Evolutionary conservation across 2,888 invertebrate genomes (phyloP), one percentile per base, ranked within the genome.

Genomic region (Blastobasis lacticolella): DNA sequence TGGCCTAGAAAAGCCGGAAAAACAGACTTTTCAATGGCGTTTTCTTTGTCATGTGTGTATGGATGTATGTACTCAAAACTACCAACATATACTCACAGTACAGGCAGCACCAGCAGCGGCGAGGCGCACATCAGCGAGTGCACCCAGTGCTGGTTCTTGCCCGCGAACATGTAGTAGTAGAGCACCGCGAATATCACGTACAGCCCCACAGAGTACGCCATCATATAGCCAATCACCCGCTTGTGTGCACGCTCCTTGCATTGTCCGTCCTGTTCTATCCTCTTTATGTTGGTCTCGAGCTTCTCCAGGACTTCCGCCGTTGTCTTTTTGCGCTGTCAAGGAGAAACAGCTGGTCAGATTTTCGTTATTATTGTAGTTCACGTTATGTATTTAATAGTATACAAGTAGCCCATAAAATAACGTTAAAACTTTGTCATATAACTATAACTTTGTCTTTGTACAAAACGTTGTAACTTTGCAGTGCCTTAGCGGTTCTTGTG

Each of bases 181-280:
- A 94, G 70, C 38, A 94, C 75, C 6, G 94, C 94, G 57, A 92
- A 91, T 45, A 94, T 71, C 46, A 95, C 90, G 66, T 94, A 93
- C 4, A 94, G 54, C 9, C 92, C 92, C 43, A 94, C 91, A 4
- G 93, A 93, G 60, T 92, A 90, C 55, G 90, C 89, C 78, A 91
- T 90, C 50, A 97, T 91, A 64, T 93, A 92, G 45, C 94, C 94
- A 48, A 97, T 93, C 57, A 96, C 92, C 49, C 93, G 92, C 71
- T 94, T 95, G 75, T 95, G 95, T 45, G 91, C 91, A 69, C 94
- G 92, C 73, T 97, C 94, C 36, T 96, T 96, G 69, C 91, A 92
- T 49, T 92, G 90, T 10, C 94, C 92, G 86, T 94, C 95, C 69
- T 92, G 91, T 72, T 97, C 95, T 52, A 97, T 94, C 41, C 90